Conservation (phyloP, 1,140 invertebrate species). For the Pentalonia nigronervosa region DNA sequence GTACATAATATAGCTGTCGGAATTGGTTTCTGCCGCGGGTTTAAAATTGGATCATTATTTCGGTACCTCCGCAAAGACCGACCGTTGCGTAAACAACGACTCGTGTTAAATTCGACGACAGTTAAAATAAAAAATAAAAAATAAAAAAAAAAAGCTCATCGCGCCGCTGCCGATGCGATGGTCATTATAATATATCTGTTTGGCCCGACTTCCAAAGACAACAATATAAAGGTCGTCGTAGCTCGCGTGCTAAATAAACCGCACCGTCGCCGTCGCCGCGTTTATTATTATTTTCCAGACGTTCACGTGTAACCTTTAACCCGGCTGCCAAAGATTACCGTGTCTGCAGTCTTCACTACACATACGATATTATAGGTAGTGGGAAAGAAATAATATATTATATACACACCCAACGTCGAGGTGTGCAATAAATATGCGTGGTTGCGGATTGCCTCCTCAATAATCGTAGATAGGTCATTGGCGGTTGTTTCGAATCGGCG, state of each 20-base stretch:
- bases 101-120: not conserved
- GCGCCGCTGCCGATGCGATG: not conserved
- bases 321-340: slow-evolving; percentile 24
- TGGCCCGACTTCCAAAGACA: not conserved
- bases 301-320: not conserved
- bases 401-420: not conserved
- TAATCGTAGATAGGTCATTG: slow-evolving; percentile 11
- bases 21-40: not conserved
- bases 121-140: not conserved
- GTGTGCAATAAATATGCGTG: not conserved
- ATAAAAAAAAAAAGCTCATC: not conserved
- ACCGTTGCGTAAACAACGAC: not conserved
- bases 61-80: not conserved
- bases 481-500: not conserved
- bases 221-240: not conserved
- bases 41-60: not conserved
- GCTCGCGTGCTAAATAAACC: not conserved
- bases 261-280: no score
- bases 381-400: not conserved
- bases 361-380: not conserved
- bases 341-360: not conserved
- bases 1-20: no score
- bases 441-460: not conserved
- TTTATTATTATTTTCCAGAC: slow-evolving; percentile 27
- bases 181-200: not conserved